Evolutionary conservation across 2,113 vertebrate species (phyloP), one percentile per base, ranked within the genome.

Genomic region (Gallinago undulata): DNA sequence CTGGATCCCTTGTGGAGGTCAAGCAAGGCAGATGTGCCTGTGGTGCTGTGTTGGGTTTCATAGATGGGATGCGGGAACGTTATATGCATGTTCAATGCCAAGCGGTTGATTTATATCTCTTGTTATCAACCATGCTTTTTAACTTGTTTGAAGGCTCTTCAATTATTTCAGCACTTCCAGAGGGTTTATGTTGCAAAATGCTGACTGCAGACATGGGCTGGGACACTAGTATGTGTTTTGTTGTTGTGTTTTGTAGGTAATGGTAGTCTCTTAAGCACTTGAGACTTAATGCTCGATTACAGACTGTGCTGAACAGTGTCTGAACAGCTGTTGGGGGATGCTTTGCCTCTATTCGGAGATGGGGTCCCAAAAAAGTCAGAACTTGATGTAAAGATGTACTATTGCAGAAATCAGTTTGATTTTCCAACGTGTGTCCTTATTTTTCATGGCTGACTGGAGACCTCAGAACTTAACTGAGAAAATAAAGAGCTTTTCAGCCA

Each of bases 21-120:
- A 37, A 41, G 33, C 28, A 23, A 25, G 66, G 16, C 3, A 37
- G 27, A 22, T 2, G 7, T 1, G 3, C 24, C 25, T 48, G 47
- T 15, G 62, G 47, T 28, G n/a, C 28, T 55, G 37, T 2, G 24
- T 8, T 41, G 25, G 31, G 41, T 30, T 43, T 35, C 25, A 48
- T 33, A 73, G 59, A 17, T 24, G n/a, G 43, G 35, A 4, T 30
- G 51, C 1, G 1, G 31, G 70, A 37, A 35, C 6, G 19, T 53
- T 67, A 28, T 43, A n/a, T 0, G 4, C 3, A 1, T 19, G 13
- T n/a, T 83, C 53, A 37, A 1, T 53, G n/a, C 25, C 47, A 11
- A 43, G 48, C 1, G 15, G 24, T 17, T 75, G 56, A 13, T 69
- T 57, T 23, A 12, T 48, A 43, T 3, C 50, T 88, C 48, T 23